These are phyloP conservation scores for Ciconia stormi DNA, from an alignment of 2,113 vertebrate genomes.

Conservation along the genomic window DNA sequence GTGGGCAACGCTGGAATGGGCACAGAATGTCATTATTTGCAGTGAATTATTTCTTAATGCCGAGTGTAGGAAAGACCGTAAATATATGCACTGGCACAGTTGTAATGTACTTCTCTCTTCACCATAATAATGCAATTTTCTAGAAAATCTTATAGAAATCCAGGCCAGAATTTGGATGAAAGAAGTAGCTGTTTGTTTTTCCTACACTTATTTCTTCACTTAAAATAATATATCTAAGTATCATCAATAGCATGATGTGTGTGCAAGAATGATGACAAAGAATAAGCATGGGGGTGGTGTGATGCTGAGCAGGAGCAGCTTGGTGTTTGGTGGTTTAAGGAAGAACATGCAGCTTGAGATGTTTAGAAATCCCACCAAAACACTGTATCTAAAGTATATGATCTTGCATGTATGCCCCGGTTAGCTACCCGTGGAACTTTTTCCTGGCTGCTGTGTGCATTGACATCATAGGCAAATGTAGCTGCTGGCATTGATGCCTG, in stretches of 20 bases:
- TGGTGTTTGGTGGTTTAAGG: neutral
- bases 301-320: neutral
- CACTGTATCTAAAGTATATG: neutral
- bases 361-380: neutral
- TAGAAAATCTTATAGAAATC: neutral
- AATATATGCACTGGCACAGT: neutral
- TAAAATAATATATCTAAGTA: neutral
- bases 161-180: neutral
- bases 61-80: neutral
- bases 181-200: neutral
- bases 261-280: neutral
- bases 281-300: neutral
- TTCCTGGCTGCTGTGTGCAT: neutral
- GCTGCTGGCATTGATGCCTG: neutral
- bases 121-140: neutral
- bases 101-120: neutral
- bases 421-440: neutral
- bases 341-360: neutral
- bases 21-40: constrained; percentile 8
- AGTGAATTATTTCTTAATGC: constrained; percentile 15
- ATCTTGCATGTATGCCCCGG: neutral
- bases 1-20: constrained; percentile 11
- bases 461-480: neutral
- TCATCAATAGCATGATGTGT: neutral
- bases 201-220: neutral